Evolutionary conservation across 2,888 invertebrate species (phyloP).

Genomic region (Pardosa pseudoannulata): DNA sequence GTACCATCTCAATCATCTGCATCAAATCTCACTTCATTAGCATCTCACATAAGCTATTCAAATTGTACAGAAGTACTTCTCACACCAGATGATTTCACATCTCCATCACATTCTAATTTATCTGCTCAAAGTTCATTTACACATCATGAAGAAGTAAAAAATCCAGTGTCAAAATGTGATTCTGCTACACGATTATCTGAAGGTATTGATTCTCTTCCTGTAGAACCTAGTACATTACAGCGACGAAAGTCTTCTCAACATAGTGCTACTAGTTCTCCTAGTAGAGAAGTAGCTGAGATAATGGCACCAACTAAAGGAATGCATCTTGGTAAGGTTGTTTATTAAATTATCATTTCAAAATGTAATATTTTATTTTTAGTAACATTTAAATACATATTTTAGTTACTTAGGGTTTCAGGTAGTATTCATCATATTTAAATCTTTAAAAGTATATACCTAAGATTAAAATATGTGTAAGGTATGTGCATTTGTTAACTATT

Average conservation of each 20-base stretch:
- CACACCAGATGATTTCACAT: conserved; percentile 91
- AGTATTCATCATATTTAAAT: too few relatives aligned
- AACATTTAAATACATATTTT: too few relatives aligned
- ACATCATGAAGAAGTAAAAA: conserved; percentile 74
- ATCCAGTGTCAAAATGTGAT: conserved; percentile 73
- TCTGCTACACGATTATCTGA: conserved; percentile 1
- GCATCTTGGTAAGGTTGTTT: conserved; percentile 34
- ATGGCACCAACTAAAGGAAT: conserved; percentile 77
- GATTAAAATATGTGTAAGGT: too few relatives aligned
- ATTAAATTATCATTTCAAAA: too few relatives aligned
- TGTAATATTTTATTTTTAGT: too few relatives aligned
- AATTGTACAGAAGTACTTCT: conserved; percentile 80
- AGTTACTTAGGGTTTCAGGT: too few relatives aligned
- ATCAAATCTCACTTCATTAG: conserved; percentile 21
- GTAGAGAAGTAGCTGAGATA: conserved; percentile 92
- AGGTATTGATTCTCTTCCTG: conserved; percentile 39
- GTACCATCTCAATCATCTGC: background rate
- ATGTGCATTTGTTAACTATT: too few relatives aligned
- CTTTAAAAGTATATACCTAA: too few relatives aligned
- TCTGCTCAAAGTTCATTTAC: conserved; percentile 74
- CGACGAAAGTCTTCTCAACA: conserved; percentile 72
- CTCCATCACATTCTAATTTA: conserved; percentile 77
- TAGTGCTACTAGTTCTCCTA: conserved; percentile 92
- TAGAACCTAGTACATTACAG: conserved; percentile 26
- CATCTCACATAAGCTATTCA: conserved; percentile 36